Evolutionary conservation across 2,888 invertebrate species (phyloP).

Genomic region (Nebria brevicollis): DNA sequence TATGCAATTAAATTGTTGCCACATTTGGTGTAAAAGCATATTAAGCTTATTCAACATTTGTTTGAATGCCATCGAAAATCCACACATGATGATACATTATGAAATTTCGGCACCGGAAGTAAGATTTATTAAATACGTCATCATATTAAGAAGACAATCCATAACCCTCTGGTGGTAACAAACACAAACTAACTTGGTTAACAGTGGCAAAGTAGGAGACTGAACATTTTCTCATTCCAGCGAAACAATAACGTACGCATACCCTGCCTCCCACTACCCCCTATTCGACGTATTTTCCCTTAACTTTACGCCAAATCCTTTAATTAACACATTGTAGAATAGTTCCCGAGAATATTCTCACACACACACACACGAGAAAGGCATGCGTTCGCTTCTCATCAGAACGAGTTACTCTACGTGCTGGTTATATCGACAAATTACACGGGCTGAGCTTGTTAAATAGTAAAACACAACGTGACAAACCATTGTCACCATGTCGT

Average conservation of each 20-base stretch:
- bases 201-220: not conserved
- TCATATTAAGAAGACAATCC: not conserved
- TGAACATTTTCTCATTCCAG: not conserved
- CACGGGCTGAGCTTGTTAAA: constrained; percentile 24
- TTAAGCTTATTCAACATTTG: too few species aligned
- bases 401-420: not conserved
- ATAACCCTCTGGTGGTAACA: not conserved
- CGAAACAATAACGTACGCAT: constrained; percentile 21
- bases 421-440: constrained; percentile 21
- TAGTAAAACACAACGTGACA: constrained; percentile 28
- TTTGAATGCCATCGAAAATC: too few species aligned
- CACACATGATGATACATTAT: not conserved
- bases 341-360: constrained; percentile 7
- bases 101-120: not conserved
- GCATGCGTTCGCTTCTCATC: not conserved
- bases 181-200: not conserved
- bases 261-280: not conserved
- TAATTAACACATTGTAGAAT: constrained; percentile 25
- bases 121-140: not conserved
- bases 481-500: not conserved
- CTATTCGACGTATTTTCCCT: not conserved
- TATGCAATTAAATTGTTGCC: too few species aligned
- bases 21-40: too few species aligned
- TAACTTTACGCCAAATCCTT: constrained; percentile 12
- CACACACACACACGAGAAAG: not conserved